Conservation (phyloP, 2,113 vertebrate species). For the Ceratotherium simum region DNA sequence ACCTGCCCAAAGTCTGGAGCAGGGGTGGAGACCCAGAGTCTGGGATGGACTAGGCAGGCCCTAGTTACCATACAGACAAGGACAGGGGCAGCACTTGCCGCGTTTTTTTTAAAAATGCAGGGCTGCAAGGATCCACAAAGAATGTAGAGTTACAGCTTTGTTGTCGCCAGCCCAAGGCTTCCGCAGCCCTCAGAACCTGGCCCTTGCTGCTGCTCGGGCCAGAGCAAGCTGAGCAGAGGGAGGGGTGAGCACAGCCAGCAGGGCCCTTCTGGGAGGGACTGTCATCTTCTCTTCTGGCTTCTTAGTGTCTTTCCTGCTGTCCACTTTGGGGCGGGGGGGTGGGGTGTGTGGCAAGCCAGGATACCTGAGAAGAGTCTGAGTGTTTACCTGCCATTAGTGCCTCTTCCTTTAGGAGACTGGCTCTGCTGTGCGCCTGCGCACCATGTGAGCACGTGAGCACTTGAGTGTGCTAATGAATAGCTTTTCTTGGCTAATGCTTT, state of each 20-base stretch:
- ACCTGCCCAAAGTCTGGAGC: not conserved
- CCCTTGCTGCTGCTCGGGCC: not conserved
- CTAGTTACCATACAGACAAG: not conserved
- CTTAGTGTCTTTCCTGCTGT: not conserved
- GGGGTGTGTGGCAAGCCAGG: not conserved
- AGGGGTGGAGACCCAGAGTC: not conserved
- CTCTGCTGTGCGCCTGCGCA: rapidly evolving
- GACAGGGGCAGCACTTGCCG: not conserved
- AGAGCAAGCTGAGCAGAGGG: not conserved
- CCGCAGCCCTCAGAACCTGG: not conserved
- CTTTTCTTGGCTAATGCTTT: conserved; percentile 18
- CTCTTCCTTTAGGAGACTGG: not conserved
- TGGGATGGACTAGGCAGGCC: too few relatives aligned
- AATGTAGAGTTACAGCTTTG: not conserved
- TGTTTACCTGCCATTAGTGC: not conserved
- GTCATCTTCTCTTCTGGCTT: not conserved
- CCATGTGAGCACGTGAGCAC: not conserved
- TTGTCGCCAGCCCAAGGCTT: not conserved
- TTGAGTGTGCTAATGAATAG: not conserved
- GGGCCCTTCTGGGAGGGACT: not conserved
- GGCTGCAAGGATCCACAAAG: not conserved
- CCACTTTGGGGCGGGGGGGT: not conserved
- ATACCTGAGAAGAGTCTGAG: not conserved
- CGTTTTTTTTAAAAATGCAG: not conserved
- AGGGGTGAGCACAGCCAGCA: not conserved